Evolutionary conservation across 1,140 invertebrate species (phyloP).

Genomic region (Oscheius sp.): DNA sequence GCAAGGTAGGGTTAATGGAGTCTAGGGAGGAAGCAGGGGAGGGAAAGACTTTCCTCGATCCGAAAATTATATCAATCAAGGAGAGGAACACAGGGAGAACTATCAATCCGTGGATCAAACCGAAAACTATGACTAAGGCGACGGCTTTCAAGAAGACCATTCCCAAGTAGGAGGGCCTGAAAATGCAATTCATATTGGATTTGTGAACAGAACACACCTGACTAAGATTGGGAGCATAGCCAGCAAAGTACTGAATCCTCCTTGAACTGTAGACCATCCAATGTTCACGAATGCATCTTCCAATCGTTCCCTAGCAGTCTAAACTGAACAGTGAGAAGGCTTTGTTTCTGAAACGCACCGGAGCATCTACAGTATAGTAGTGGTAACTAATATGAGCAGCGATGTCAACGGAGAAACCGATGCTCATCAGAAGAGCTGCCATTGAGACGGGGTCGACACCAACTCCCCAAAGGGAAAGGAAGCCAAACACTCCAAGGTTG

Average conservation of each 20-base stretch:
- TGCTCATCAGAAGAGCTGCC: constrained; percentile 62
- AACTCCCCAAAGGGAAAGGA: constrained; percentile 59
- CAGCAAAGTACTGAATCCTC: constrained; percentile 36
- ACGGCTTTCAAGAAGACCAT: constrained; percentile 42
- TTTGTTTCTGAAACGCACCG: constrained; percentile 16
- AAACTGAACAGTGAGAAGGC: neutral
- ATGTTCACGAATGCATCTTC: constrained; percentile 39
- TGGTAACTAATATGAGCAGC: constrained; percentile 62
- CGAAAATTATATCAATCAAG: neutral
- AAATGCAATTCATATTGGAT: constrained; percentile 9
- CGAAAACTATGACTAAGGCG: constrained; percentile 35
- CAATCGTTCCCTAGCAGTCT: constrained; percentile 34
- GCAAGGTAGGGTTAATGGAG: neutral
- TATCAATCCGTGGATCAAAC: constrained; percentile 35
- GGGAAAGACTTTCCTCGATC: neutral
- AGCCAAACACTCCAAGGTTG: constrained; percentile 59
- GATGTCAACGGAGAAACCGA: constrained; percentile 63
- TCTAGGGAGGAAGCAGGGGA: neutral
- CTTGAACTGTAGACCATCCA: constrained; percentile 44
- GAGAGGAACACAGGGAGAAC: constrained; percentile 35
- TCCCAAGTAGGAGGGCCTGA: constrained; percentile 35
- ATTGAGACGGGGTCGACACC: constrained; percentile 62
- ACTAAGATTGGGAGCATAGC: constrained; percentile 41
- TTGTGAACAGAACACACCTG: neutral
- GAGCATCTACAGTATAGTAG: constrained; percentile 63